Evolutionary conservation across 2,113 vertebrate genomes (phyloP).

Genomic region (Hippocampus barbouri): DNA sequence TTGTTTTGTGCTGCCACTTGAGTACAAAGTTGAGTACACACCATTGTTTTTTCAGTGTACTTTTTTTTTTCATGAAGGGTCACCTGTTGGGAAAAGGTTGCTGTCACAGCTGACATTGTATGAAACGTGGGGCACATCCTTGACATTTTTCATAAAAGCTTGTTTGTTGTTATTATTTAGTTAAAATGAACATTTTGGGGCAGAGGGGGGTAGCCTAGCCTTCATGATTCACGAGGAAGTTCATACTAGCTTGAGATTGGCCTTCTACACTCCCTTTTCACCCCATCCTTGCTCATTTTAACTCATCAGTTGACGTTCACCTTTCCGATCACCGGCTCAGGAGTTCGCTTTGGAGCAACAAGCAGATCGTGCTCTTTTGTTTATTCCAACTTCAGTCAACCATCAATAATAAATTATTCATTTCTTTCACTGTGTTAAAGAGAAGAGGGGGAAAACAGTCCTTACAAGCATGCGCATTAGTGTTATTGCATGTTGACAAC

Average conservation of each 20-base stretch:
- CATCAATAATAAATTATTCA: not conserved
- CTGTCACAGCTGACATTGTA: not conserved
- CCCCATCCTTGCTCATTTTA: conserved; percentile 35
- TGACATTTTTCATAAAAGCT: no score
- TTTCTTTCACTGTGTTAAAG: not conserved
- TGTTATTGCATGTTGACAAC: conserved; percentile 18
- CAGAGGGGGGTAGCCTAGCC: no score
- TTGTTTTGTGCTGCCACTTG: no score
- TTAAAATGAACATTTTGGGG: not conserved
- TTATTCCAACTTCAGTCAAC: conserved; percentile 29
- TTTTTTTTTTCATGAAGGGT: not conserved
- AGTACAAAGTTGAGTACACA: no score
- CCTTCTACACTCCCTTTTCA: conserved; percentile 33
- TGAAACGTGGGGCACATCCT: not conserved
- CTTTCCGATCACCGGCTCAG: conserved; percentile 19
- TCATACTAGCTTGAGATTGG: conserved; percentile 56
- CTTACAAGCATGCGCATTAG: conserved; percentile 17
- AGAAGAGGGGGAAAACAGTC: not conserved
- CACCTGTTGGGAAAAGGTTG: not conserved
- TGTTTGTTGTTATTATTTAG: not conserved
- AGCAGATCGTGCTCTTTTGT: conserved; percentile 29
- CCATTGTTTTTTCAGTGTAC: not conserved
- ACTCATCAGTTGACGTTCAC: conserved; percentile 42
- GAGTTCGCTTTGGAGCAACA: conserved; percentile 42
- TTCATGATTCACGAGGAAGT: conserved; percentile 7